These are phyloP conservation scores for Dreissena rostriformis DNA, from an alignment of 1,140 invertebrate genomes.

Conservation along the genomic window DNA sequence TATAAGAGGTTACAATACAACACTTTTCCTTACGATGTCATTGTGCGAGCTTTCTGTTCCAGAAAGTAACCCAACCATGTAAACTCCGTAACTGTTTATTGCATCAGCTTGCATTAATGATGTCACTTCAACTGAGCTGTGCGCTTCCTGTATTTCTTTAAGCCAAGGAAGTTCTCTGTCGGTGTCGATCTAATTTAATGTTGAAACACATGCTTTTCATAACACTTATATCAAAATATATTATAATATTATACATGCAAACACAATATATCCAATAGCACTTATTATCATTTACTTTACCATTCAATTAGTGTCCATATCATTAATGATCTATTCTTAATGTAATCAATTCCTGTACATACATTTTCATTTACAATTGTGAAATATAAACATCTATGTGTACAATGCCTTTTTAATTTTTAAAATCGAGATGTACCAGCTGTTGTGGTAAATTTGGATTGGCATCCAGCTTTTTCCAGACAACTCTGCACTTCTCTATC, in stretches of 20 bases:
- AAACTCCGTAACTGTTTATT: constrained; percentile 76
- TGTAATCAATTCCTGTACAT: too few relatives aligned
- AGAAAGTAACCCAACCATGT: constrained; percentile 61
- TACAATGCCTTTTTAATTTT: too few relatives aligned
- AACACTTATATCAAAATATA: too few relatives aligned
- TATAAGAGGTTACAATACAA: too few relatives aligned
- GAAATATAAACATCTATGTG: too few relatives aligned
- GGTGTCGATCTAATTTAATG: constrained; percentile 64
- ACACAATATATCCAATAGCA: too few relatives aligned
- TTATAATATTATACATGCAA: too few relatives aligned
- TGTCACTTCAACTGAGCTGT: constrained; percentile 76
- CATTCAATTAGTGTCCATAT: too few relatives aligned
- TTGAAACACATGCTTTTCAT: background rate
- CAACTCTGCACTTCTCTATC: constrained; percentile 64
- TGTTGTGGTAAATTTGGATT: constrained; percentile 69
- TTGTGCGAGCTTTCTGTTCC: background rate
- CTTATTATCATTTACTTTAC: too few relatives aligned
- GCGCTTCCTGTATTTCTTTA: constrained; percentile 70
- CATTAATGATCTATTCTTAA: too few relatives aligned
- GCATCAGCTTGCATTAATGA: constrained; percentile 73
- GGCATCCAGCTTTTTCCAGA: constrained; percentile 70
- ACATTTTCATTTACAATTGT: too few relatives aligned
- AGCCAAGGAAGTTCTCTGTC: constrained; percentile 73
- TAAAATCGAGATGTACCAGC: constrained; percentile 61
- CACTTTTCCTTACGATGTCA: too few relatives aligned